These are phyloP conservation scores for Diabrotica virgifera DNA, from an alignment of 1,140 invertebrate genomes.

Conservation along the genomic window DNA sequence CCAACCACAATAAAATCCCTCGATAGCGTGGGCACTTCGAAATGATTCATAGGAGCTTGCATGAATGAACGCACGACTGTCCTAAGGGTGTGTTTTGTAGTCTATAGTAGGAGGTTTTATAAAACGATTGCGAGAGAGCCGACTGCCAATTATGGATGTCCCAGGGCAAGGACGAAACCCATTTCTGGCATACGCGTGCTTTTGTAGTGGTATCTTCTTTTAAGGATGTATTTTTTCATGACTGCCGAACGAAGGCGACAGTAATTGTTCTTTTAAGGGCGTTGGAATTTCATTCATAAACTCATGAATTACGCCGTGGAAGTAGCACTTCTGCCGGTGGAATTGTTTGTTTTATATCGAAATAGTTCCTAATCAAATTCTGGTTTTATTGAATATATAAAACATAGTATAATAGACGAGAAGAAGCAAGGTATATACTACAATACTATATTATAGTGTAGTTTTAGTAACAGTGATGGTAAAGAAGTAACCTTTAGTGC, in stretches of 20 bases:
- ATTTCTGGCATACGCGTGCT: conserved; percentile 9
- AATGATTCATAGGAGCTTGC: neutral
- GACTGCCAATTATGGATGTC: conserved; percentile 22
- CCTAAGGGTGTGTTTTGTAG: conserved; percentile 28
- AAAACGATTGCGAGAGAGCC: conserved; percentile 5
- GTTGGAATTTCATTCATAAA: conserved; percentile 9
- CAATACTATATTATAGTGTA: too few relatives aligned
- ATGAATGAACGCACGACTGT: conserved; percentile 25
- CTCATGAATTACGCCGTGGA: too few relatives aligned
- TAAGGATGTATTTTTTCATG: conserved; percentile 11
- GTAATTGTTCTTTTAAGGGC: conserved; percentile 12
- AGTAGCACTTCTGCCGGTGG: too few relatives aligned
- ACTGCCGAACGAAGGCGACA: conserved; percentile 2
- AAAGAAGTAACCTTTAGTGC: too few relatives aligned
- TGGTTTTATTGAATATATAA: too few relatives aligned
- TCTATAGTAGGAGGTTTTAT: conserved; percentile 18
- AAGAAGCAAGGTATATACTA: too few relatives aligned
- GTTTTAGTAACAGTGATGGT: too few relatives aligned
- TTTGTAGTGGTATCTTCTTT: conserved; percentile 16
- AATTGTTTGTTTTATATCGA: neutral
- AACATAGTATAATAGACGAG: too few relatives aligned
- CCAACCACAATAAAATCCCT: too few relatives aligned
- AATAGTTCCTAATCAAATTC: too few relatives aligned
- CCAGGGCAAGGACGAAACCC: conserved; percentile 21
- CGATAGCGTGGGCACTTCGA: too few relatives aligned